Conservation (phyloP, 2,888 invertebrate genomes). For the Lepeophtheirus nordmannii region DNA sequence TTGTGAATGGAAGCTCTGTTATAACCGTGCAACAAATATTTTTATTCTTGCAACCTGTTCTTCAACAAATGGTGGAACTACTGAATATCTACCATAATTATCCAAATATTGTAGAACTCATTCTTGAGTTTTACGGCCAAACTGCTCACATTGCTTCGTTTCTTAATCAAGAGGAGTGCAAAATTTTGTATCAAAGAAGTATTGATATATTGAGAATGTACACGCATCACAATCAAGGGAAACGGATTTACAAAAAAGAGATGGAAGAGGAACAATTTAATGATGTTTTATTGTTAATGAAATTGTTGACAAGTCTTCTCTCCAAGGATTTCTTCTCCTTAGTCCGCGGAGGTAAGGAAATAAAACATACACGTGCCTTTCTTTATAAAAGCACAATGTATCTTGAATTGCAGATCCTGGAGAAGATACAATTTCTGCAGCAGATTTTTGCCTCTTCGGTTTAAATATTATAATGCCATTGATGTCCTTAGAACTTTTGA, state of each 20-base stretch:
- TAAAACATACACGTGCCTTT: no score
- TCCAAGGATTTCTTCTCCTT: constrained; percentile 43
- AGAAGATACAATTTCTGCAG: constrained; percentile 32
- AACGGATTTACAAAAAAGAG: constrained; percentile 30
- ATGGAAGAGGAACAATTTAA: constrained; percentile 57
- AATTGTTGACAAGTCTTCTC: constrained; percentile 49
- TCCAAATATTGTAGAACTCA: constrained; percentile 56
- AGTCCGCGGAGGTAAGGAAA: constrained; percentile 30
- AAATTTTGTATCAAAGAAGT: constrained; percentile 28
- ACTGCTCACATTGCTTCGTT: constrained; percentile 55
- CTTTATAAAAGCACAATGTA: neutral
- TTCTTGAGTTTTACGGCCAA: constrained; percentile 54
- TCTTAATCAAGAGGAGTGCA: constrained; percentile 41
- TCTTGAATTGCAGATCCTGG: constrained; percentile 18
- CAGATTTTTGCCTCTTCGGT: constrained; percentile 51
- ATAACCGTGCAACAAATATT: constrained; percentile 41
- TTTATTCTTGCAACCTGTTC: constrained; percentile 46
- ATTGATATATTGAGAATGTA: constrained; percentile 25
- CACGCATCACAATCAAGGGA: constrained; percentile 31
- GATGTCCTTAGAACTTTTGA: constrained; percentile 52
- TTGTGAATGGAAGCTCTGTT: constrained; percentile 47
- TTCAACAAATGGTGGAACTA: constrained; percentile 52
- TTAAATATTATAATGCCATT: constrained; percentile 54
- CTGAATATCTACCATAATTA: constrained; percentile 61
- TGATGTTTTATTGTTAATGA: constrained; percentile 63